Conservation (phyloP, 2,797 vertebrate species). For the Neosilurus hyrtlii region DNA sequence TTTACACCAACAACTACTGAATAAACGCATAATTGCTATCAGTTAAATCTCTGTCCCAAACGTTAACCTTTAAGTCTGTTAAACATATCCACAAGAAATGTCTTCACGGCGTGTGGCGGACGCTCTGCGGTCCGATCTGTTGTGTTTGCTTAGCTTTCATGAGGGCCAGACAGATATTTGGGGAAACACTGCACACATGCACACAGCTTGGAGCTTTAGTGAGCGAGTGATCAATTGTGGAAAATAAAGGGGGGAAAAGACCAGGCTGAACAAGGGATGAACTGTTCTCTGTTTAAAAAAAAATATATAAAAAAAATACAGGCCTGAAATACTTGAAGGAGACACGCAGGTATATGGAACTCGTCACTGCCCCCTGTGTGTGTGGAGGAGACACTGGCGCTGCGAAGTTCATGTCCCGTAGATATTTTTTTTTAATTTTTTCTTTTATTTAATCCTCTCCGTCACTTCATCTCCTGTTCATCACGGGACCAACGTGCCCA, state of each 20-base stretch:
- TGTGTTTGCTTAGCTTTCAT: background rate
- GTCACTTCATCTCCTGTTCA: background rate
- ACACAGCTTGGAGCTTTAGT: background rate
- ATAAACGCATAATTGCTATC: background rate
- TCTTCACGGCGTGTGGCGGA: too few species aligned
- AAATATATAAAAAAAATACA: background rate
- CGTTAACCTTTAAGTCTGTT: too few species aligned
- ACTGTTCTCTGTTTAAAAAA: background rate
- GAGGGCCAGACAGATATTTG: too few species aligned
- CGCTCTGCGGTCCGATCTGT: background rate
- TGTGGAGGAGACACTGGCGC: conserved; percentile 45
- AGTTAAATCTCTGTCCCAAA: background rate
- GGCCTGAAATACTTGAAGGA: conserved; percentile 71
- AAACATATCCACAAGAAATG: background rate
- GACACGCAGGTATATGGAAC: conserved; percentile 33
- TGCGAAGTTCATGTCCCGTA: conserved; percentile 9
- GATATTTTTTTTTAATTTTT: background rate
- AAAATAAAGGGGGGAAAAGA: background rate
- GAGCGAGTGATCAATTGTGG: background rate
- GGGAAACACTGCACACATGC: conserved; percentile 16
- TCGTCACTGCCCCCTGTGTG: conserved; percentile 49
- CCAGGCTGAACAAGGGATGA: background rate
- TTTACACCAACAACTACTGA: background rate
- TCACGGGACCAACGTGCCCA: conserved; percentile 26
- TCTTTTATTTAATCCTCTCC: background rate